Conservation (phyloP, 2,888 invertebrate genomes). For the Myathropa florea region DNA sequence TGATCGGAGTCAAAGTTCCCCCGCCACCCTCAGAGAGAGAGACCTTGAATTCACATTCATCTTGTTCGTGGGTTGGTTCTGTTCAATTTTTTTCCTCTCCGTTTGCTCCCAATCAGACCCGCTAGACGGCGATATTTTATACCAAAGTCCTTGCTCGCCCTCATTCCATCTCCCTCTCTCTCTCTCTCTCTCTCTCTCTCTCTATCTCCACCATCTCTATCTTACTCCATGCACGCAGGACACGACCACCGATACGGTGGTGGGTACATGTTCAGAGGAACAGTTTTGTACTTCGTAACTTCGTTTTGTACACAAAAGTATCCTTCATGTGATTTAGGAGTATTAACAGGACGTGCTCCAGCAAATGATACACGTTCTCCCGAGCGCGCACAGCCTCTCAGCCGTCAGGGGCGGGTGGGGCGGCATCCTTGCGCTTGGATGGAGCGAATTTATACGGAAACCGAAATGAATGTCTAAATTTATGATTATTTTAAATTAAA, state of each 20-base stretch:
- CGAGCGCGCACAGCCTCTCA: slow-evolving; percentile 11
- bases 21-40: not conserved
- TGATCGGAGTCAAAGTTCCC: slow-evolving; percentile 62
- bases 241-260: not conserved
- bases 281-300: slow-evolving; percentile 41
- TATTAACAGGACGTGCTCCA: slow-evolving; percentile 67
- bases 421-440: not conserved
- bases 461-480: slow-evolving; percentile 79
- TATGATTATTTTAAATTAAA: slow-evolving; percentile 81
- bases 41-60: slow-evolving; percentile 65
- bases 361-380: slow-evolving; percentile 54
- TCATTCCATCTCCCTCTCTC: too few relatives aligned
- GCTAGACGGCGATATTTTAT: slow-evolving; percentile 52
- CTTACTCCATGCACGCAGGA: slow-evolving; percentile 5
- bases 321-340: slow-evolving; percentile 69
- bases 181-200: too few relatives aligned
- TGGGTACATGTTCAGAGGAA: not conserved
- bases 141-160: not conserved
- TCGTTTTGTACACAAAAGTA: slow-evolving; percentile 59
- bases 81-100: slow-evolving; percentile 66
- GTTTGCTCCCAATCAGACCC: slow-evolving; percentile 44
- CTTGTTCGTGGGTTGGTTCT: slow-evolving; percentile 42
- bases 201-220: not conserved
- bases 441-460: slow-evolving; percentile 61
- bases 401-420: too few relatives aligned